phyloP scores from a whole-genome alignment of 2,888 invertebrate species.

The Hypomecis punctinalis region DNA sequence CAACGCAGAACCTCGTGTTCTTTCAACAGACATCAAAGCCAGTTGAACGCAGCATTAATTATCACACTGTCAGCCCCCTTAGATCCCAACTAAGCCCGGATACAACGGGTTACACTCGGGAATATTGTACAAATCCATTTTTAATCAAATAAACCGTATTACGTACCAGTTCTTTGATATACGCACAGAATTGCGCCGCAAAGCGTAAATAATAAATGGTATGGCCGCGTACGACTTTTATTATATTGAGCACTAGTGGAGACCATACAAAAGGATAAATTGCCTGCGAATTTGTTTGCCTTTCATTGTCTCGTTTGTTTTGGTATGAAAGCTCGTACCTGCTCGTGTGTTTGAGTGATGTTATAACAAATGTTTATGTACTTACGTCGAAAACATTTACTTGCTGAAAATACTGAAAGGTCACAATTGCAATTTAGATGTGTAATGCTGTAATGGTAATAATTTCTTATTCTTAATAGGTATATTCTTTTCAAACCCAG shows the following conservation, averaged over 20 bases:
- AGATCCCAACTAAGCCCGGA: slow-evolving; percentile 32
- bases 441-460: too few relatives aligned
- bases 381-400: too few relatives aligned
- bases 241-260: slow-evolving; percentile 24
- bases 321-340: slow-evolving; percentile 10
- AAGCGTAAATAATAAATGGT: slow-evolving; percentile 41
- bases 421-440: too few relatives aligned
- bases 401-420: too few relatives aligned
- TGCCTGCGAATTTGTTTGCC: slow-evolving; percentile 16
- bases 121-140: slow-evolving; percentile 40
- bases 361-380: not conserved
- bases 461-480: too few relatives aligned
- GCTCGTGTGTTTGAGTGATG: not conserved
- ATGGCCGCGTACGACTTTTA: slow-evolving; percentile 17
- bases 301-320: slow-evolving; percentile 17
- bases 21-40: too few relatives aligned
- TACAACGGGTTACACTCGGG: slow-evolving; percentile 20
- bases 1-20: too few relatives aligned
- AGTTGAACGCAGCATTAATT: slow-evolving; percentile 29
- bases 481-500: too few relatives aligned
- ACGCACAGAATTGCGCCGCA: slow-evolving; percentile 34
- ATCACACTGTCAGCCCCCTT: slow-evolving; percentile 37
- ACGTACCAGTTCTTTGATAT: slow-evolving; percentile 40
- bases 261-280: slow-evolving; percentile 23
- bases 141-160: slow-evolving; percentile 44